A percentile compares a stretch with the other conserved stretches of the same genome.
Evolutionary conservation across 2,888 invertebrate species (phyloP).

Genomic region (Timema cristinae): DNA sequence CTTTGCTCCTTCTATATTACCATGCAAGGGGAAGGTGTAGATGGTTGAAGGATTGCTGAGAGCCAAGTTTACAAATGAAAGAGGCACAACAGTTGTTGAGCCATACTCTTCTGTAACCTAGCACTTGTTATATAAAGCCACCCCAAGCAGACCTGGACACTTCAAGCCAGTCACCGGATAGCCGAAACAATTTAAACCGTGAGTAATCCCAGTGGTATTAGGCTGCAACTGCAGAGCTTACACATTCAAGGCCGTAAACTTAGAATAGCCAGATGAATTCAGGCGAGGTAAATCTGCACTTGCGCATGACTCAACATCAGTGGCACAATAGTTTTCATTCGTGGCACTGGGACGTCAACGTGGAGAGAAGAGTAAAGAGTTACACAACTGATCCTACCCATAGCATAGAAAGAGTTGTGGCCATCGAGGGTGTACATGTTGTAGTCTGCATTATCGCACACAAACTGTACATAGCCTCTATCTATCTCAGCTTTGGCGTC

Average conservation of each 20-base stretch:
- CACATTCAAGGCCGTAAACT: background rate
- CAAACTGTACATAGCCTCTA: background rate
- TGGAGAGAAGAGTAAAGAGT: too few species aligned
- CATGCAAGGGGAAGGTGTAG: background rate
- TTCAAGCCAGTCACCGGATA: background rate
- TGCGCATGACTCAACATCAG: constrained; percentile 1
- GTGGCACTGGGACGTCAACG: background rate
- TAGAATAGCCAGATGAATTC: background rate
- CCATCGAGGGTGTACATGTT: background rate
- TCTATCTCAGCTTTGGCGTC: background rate
- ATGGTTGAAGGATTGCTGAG: background rate
- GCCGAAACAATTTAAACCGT: background rate
- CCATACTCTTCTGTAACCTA: background rate
- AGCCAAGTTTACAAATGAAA: background rate
- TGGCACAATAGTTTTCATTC: background rate
- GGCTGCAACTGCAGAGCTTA: background rate
- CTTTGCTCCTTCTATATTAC: background rate
- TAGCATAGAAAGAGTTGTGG: background rate
- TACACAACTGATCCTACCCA: background rate
- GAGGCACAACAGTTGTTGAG: background rate
- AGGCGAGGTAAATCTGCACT: constrained; percentile 1
- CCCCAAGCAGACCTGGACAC: background rate
- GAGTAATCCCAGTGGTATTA: background rate
- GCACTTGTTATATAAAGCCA: background rate
- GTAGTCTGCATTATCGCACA: background rate